A percentile compares a stretch with the other conserved stretches of the same genome.
Evolutionary conservation across 2,113 vertebrate species (phyloP).

Genomic region (Podiceps cristatus): DNA sequence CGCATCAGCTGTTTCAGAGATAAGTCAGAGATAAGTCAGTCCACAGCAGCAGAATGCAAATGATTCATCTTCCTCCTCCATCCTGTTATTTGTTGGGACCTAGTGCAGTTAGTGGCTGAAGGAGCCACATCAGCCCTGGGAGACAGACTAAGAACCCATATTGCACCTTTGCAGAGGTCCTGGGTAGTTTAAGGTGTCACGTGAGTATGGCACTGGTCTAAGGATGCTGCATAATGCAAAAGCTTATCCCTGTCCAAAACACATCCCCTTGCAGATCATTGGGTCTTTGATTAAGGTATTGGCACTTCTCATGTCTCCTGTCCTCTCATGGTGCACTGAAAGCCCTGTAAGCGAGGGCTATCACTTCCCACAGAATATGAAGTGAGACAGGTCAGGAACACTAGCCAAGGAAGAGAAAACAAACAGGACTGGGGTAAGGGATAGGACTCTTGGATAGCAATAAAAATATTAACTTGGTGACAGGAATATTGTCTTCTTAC

Average conservation of each 20-base stretch:
- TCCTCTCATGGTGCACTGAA: neutral
- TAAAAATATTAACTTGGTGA: neutral
- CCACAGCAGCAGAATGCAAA: neutral
- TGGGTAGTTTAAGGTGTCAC: neutral
- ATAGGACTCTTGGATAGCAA: neutral
- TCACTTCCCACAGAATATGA: neutral
- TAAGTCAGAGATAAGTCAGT: constrained; percentile 31
- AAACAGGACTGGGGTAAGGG: neutral
- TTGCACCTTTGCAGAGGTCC: neutral
- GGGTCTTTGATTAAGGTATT: neutral
- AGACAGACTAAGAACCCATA: neutral
- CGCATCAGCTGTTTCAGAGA: neutral
- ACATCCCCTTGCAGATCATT: neutral
- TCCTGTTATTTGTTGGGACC: neutral
- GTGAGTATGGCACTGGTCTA: neutral
- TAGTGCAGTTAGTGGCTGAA: neutral
- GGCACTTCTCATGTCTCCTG: neutral
- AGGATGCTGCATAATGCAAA: neutral
- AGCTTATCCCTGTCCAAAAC: neutral
- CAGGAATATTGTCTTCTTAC: neutral
- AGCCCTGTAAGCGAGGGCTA: neutral
- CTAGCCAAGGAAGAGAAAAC: neutral
- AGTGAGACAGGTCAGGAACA: neutral
- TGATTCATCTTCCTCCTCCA: constrained; percentile 18
- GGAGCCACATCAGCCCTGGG: neutral